phyloP scores from a whole-genome alignment of 2,113 vertebrate genomes.

The Leptocoma aspasia region DNA sequence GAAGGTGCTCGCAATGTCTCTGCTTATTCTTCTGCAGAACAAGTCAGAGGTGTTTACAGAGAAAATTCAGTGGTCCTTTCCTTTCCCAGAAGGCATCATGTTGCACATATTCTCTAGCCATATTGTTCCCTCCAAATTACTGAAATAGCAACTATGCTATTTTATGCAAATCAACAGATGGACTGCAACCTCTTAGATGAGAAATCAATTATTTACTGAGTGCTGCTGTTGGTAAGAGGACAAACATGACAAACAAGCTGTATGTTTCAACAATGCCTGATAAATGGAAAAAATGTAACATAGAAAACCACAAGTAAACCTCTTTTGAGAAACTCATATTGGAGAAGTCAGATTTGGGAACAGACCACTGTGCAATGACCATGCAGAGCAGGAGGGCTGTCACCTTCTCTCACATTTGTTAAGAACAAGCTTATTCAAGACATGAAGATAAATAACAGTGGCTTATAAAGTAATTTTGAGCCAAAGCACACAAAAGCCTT shows the following conservation, averaged over 20 bases:
- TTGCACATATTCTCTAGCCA: background rate
- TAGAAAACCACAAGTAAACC: background rate
- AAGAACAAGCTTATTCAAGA: background rate
- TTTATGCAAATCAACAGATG: constrained; percentile 5
- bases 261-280: background rate
- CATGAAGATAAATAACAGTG: background rate
- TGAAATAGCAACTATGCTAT: background rate
- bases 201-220: constrained; percentile 2
- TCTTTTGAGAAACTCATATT: background rate
- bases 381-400: background rate
- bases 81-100: background rate
- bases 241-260: background rate
- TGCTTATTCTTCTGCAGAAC: background rate
- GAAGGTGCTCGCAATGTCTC: background rate
- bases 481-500: background rate
- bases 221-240: background rate
- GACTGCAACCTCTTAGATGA: background rate
- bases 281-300: background rate
- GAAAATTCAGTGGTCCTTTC: background rate
- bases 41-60: background rate
- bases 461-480: background rate
- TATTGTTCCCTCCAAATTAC: background rate
- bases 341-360: background rate
- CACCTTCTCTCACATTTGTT: background rate
- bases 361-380: background rate